Conservation (phyloP, 2,888 invertebrate species). For the Limulus polyphemus region DNA sequence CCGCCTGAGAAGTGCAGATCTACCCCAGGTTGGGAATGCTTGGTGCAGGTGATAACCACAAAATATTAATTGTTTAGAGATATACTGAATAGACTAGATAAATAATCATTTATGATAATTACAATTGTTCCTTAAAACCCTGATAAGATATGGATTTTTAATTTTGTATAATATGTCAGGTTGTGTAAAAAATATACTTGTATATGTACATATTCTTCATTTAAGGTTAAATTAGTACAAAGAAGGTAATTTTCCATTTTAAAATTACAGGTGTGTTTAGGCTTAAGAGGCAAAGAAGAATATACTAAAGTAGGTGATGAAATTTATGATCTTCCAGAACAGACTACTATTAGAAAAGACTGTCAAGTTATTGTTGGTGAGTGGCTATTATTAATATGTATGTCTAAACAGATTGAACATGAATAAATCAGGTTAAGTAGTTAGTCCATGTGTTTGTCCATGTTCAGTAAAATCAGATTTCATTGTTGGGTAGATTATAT, state of each 20-base stretch:
- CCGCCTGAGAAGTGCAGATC: too few relatives aligned
- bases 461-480: too few relatives aligned
- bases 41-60: too few relatives aligned
- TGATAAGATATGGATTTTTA: background rate
- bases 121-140: too few relatives aligned
- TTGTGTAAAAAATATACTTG: background rate
- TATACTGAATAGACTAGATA: too few relatives aligned
- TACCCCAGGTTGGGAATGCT: too few relatives aligned
- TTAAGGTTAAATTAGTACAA: background rate
- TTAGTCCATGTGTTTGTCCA: too few relatives aligned
- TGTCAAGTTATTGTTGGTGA: constrained; percentile 69
- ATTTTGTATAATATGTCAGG: background rate
- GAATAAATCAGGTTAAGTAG: too few relatives aligned
- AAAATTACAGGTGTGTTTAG: constrained; percentile 49
- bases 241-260: background rate
- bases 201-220: background rate
- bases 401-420: too few relatives aligned
- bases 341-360: constrained; percentile 72
- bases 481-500: too few relatives aligned
- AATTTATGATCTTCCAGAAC: constrained; percentile 90
- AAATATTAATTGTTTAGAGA: too few relatives aligned
- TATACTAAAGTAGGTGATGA: constrained; percentile 78
- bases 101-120: too few relatives aligned
- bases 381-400: constrained; percentile 19
- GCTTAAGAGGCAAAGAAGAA: constrained; percentile 62